phyloP scores from a whole-genome alignment of 2,797 vertebrate species.

The Acomys russatus region DNA sequence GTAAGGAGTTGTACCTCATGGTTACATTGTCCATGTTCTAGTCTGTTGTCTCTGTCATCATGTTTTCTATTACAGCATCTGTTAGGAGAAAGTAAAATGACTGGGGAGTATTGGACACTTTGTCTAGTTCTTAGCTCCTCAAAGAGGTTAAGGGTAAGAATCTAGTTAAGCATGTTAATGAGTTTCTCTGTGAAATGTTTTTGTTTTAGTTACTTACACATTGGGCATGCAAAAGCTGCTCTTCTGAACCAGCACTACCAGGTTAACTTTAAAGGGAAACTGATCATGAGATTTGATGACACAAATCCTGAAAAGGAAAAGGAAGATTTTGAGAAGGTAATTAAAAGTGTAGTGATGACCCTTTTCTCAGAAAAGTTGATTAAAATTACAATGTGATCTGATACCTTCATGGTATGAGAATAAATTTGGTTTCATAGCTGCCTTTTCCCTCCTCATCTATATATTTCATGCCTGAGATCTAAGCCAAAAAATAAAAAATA shows the following conservation, averaged over 20 bases:
- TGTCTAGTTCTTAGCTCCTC: conserved; percentile 56
- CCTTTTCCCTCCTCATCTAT: background rate
- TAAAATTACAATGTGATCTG: conserved; percentile 28
- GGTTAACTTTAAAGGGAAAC: conserved; percentile 97
- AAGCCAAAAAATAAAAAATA: background rate
- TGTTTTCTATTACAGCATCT: background rate
- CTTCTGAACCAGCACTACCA: conserved; percentile 99
- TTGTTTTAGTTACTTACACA: conserved; percentile 95
- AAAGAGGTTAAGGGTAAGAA: conserved; percentile 52
- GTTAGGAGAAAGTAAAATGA: conserved; percentile 24
- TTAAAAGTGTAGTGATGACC: conserved; percentile 74
- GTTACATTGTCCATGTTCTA: conserved; percentile 32
- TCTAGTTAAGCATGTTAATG: conserved; percentile 68
- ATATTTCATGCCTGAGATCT: conserved; percentile 20
- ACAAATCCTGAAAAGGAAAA: conserved; percentile 99
- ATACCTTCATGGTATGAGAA: conserved; percentile 47
- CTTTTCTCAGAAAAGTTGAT: conserved; percentile 67
- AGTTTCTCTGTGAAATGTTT: conserved; percentile 79
- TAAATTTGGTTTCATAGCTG: conserved; percentile 34
- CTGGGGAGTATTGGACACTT: conserved; percentile 1
- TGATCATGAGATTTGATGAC: conserved; percentile 99
- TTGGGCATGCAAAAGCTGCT: conserved; percentile 98
- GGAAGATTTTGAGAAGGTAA: conserved; percentile 99
- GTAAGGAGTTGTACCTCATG: background rate
- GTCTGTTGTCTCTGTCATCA: conserved; percentile 29